These are phyloP conservation scores for Meiosimyza platycephala DNA, from an alignment of 2,888 invertebrate species.

Conservation along the genomic window DNA sequence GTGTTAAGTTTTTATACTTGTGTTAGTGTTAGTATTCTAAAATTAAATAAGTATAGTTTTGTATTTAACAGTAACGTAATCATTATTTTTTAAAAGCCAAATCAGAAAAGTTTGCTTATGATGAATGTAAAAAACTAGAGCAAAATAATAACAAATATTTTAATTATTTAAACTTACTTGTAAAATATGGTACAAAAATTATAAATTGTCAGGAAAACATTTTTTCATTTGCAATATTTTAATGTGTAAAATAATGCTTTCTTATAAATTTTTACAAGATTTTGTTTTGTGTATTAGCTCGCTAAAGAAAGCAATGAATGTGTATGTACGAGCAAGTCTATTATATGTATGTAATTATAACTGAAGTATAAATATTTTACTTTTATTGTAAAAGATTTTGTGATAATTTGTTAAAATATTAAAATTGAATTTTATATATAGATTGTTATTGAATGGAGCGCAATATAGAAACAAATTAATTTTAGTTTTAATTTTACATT, in stretches of 20 bases:
- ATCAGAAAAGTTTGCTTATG: constrained; percentile 19
- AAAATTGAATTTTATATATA: constrained; percentile 31
- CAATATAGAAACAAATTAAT: constrained; percentile 19
- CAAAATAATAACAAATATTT: not conserved
- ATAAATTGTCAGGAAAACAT: constrained; percentile 9
- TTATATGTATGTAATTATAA: constrained; percentile 17
- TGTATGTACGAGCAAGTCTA: constrained; percentile 7
- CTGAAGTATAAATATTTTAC: constrained; percentile 27
- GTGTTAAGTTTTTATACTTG: constrained; percentile 13
- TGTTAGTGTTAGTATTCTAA: constrained; percentile 14
- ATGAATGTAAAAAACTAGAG: constrained; percentile 6
- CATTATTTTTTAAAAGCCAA: constrained; percentile 23
- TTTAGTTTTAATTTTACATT: constrained; percentile 20
- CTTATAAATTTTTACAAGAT: not conserved
- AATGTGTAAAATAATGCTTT: not conserved
- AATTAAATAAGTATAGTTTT: constrained; percentile 32
- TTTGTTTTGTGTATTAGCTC: not conserved
- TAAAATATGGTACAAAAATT: constrained; percentile 10
- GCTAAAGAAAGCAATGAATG: constrained; percentile 14
- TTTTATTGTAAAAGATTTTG: constrained; percentile 33
- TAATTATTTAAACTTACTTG: constrained; percentile 1
- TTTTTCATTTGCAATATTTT: constrained; percentile 7
- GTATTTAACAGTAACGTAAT: constrained; percentile 27
- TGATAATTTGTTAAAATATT: constrained; percentile 33
- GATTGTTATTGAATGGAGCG: constrained; percentile 26